Base-by-base conservation (phyloP, 2,797 vertebrate species). In the Rhadinocentrus ornatus region DNA sequence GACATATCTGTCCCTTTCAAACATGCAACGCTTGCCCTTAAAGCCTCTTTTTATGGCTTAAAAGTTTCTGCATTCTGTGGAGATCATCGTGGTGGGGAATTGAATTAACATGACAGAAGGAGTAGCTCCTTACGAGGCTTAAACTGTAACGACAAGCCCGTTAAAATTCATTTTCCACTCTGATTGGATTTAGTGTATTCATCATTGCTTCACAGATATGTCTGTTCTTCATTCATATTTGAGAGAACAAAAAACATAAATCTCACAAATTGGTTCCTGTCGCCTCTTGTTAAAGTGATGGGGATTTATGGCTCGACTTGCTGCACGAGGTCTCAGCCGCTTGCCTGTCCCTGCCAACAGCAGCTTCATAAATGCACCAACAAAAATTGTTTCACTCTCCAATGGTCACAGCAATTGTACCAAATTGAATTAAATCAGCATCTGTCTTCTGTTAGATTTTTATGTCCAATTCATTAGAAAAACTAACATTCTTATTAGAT, bases 161-260 rank as follows among this genome's bases (percentile, higher is more conserved):
- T 94, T 93, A 93, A 94, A 94, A 94, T 92, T 90, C 60, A 94
- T 94, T 94, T 94, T 92, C 89, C 87, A 83, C 84, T 82, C 86
- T 91, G 85, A 94, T 94, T 93, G 75, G 89, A 93, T 94, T 89
- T 91, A 82, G 79, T 44, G 63, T 72, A 85, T 87, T 93, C 87
- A 91, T 93, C 88, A 86, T 78, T 44, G 69, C 80, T 75, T 87
- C 85, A 90, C 86, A 88, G 88, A 92, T 93, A 89, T 89, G 84
- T 78, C 87, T 74, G 76, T 84, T 87, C 85, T 87, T 90, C 84
- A 88, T 93, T 93, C 92, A 94, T 94, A 94, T 95, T 93, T 91
- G 83, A 86, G 71, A 77, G 82, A 48, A 35, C 52, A 7, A n/a
- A 78, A 80, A 88, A 77, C 86, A 91, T 92, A 93, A 94, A 93